Evolutionary conservation across 1,140 invertebrate genomes (phyloP), one percentile per base, ranked within the genome.

Genomic region (Hycleus phaleratus): DNA sequence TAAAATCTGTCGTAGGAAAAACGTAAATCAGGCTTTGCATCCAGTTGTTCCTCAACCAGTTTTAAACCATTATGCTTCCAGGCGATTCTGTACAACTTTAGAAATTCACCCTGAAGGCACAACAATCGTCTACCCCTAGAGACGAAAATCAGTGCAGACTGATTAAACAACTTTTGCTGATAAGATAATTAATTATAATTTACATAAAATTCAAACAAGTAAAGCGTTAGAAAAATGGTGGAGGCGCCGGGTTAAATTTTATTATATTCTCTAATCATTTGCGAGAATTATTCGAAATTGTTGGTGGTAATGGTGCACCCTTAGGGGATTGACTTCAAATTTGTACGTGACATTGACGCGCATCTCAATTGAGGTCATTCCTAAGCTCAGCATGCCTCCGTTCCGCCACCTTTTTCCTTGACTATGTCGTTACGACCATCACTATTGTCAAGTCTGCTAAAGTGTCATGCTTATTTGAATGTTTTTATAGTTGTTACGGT

Each of bases 1-100:
- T 75, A 75, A 77, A 75, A 77, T 77, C 73, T 75, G 74, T 73
- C 72, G 67, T 68, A 66, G 65, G 64, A 72, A 68, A 68, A 66
- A 65, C 66, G 70, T 74, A 73, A 74, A 73, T 74, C 72, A 74
- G 73, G 73, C 71, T 74, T 74, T 72, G 69, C 69, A 69, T 70
- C 66, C 63, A 67, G 62, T 65, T 66, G 65, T 68, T 64, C 64
- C 53, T 61, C 60, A 62, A 32, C 32, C 32, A 32, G 32, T 32
- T 32, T 32, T 32, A 32, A 32, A 7, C 32, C 32, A 32, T 32
- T 32, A 32, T 32, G 32, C 7, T 32, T 32, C 32, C 32, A 32
- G 32, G 32, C 32, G 32, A 32, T 32, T 32, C 32, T 32, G 32
- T 7, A 32, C 32, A 32, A 32, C 32, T 32, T 32, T 32, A 32